Conservation (phyloP, 2,113 vertebrate species). For the Sisor rabdophorus region DNA sequence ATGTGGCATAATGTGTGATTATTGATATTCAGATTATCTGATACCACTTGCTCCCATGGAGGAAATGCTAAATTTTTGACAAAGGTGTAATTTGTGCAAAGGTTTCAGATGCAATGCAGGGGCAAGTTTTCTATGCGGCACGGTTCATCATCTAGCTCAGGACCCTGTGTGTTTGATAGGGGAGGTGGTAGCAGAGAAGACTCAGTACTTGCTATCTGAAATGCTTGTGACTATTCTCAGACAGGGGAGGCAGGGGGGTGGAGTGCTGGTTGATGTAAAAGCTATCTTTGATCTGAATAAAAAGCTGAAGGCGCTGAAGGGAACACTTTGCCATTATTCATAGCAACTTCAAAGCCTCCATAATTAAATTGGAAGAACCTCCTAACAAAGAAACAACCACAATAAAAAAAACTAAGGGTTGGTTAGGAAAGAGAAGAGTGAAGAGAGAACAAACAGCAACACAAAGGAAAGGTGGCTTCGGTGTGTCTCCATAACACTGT, state of each 20-base stretch:
- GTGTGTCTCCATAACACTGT: conserved; percentile 19
- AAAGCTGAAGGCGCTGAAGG: conserved; percentile 58
- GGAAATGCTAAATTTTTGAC: conserved; percentile 33
- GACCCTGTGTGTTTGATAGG: conserved; percentile 37
- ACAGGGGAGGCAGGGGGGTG: conserved; percentile 34
- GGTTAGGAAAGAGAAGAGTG: background rate
- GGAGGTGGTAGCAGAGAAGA: conserved; percentile 39
- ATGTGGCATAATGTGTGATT: background rate
- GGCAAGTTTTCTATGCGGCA: conserved; percentile 40
- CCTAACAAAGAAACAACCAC: conserved; percentile 54
- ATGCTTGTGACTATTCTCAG: conserved; percentile 46
- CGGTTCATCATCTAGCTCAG: conserved; percentile 42
- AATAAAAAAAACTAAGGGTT: conserved; percentile 34
- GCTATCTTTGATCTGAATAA: conserved; percentile 61
- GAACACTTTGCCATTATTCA: conserved; percentile 48
- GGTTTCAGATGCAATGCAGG: conserved; percentile 36
- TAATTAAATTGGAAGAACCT: conserved; percentile 56
- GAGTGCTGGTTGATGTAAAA: conserved; percentile 51
- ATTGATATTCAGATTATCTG: conserved; percentile 24
- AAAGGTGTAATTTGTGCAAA: conserved; percentile 33
- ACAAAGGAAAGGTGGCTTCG: conserved; percentile 23
- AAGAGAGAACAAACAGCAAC: conserved; percentile 27
- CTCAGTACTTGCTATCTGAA: conserved; percentile 49
- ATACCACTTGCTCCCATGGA: conserved; percentile 21
- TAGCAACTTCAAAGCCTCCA: conserved; percentile 52